These are phyloP conservation scores for Danio rerio DNA, from an alignment of 2,113 vertebrate species.

Conservation along the genomic window DNA sequence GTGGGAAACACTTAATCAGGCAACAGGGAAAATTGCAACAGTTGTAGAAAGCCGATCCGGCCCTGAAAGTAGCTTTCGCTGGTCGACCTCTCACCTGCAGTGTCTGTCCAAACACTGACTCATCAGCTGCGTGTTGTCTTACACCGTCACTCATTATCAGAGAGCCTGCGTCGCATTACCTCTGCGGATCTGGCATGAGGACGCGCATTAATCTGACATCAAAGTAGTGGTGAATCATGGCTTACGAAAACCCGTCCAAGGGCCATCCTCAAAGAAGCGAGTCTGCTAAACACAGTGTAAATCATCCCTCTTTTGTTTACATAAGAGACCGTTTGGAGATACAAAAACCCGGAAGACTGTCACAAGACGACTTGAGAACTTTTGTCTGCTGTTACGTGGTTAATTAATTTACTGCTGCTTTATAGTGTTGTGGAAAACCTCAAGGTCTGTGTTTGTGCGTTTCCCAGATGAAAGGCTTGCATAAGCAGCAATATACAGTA, in stretches of 20 bases:
- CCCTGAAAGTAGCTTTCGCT: slow-evolving; percentile 51
- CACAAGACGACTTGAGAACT: neutral
- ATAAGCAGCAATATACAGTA: neutral
- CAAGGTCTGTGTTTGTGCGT: neutral
- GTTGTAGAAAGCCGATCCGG: slow-evolving; percentile 20
- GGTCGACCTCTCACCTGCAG: slow-evolving; percentile 49
- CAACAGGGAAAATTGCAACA: slow-evolving; percentile 47
- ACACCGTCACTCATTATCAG: slow-evolving; percentile 50
- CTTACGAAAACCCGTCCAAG: neutral
- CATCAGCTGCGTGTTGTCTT: slow-evolving; percentile 68
- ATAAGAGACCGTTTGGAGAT: neutral
- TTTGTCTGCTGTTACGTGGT: neutral
- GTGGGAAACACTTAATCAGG: slow-evolving; percentile 11
- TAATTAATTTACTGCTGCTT: neutral
- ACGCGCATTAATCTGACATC: slow-evolving; percentile 47
- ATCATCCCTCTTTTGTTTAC: slow-evolving; percentile 10
- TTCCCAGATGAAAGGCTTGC: neutral
- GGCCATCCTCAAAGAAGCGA: neutral
- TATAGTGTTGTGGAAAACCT: neutral
- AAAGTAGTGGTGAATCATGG: slow-evolving; percentile 10
- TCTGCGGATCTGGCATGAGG: slow-evolving; percentile 51
- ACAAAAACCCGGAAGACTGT: slow-evolving; percentile 14
- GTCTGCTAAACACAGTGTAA: slow-evolving; percentile 5
- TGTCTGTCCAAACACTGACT: slow-evolving; percentile 59
- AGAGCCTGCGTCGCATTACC: slow-evolving; percentile 52